phyloP scores from a whole-genome alignment of 2,113 vertebrate species.

The Podarcis raffonei region DNA sequence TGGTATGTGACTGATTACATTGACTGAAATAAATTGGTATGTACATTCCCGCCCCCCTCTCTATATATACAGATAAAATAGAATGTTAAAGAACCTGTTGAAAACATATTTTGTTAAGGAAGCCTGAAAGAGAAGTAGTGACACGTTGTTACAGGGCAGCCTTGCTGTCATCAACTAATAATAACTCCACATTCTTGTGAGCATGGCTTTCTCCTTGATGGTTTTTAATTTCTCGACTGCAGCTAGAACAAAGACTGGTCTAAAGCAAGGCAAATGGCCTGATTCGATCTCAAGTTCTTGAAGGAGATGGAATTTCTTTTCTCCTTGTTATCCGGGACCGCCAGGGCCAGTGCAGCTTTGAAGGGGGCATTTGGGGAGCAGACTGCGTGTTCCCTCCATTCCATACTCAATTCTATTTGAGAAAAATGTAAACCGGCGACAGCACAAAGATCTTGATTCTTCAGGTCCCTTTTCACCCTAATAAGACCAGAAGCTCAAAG shows the following conservation, averaged over 20 bases:
- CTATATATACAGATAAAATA: not conserved
- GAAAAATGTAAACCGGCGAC: not conserved
- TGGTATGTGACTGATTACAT: too few relatives aligned
- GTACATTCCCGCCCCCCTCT: too few relatives aligned
- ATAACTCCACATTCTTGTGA: conserved; percentile 27
- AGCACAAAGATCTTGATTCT: not conserved
- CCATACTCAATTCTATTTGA: not conserved
- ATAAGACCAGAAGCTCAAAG: not conserved
- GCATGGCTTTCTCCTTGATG: not conserved
- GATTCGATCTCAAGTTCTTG: not conserved
- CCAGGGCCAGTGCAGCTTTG: not conserved
- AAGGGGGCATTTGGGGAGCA: not conserved
- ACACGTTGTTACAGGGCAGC: not conserved
- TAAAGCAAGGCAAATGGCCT: not conserved
- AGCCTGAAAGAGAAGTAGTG: conserved; percentile 10
- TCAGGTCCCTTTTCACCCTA: not conserved
- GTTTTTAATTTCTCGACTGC: not conserved
- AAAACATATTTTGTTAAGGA: not conserved
- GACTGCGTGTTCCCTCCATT: not conserved
- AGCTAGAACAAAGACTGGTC: not conserved
- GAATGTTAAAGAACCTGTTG: not conserved
- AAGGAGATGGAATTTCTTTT: not conserved
- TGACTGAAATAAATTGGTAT: not conserved
- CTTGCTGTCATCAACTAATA: conserved; percentile 37
- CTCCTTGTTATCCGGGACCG: not conserved